Conservation (phyloP, 2,797 vertebrate genomes). For the Odontamblyopus lacepedii region DNA sequence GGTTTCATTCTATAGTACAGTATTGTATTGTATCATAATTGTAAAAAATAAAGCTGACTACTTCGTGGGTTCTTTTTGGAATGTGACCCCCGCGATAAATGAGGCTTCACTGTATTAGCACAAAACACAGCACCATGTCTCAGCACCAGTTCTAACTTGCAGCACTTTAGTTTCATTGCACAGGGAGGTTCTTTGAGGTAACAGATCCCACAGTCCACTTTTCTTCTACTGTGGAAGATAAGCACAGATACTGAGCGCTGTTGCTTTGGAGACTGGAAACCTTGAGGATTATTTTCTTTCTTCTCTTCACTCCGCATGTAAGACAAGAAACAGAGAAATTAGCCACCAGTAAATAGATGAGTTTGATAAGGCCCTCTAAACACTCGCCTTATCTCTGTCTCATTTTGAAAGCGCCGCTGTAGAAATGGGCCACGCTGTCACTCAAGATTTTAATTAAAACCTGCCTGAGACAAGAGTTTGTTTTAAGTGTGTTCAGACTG, state of each 20-base stretch:
- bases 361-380: slow-evolving; percentile 70
- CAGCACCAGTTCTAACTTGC: neutral
- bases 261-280: slow-evolving; percentile 59
- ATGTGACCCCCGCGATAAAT: no score
- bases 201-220: neutral
- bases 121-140: neutral
- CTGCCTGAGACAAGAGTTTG: slow-evolving; percentile 24
- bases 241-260: slow-evolving; percentile 21
- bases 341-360: slow-evolving; percentile 73
- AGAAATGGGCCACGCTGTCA: slow-evolving; percentile 73
- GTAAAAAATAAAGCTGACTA: no score
- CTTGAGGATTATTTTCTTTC: slow-evolving; percentile 53
- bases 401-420: slow-evolving; percentile 70
- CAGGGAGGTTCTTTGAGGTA: slow-evolving; percentile 11
- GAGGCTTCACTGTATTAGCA: neutral
- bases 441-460: slow-evolving; percentile 78
- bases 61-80: no score
- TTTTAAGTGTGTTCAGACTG: slow-evolving; percentile 10
- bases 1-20: no score
- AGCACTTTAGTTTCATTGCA: neutral
- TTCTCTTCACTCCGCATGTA: slow-evolving; percentile 48
- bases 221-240: slow-evolving; percentile 6
- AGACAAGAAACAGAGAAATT: slow-evolving; percentile 62
- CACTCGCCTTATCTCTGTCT: slow-evolving; percentile 72
- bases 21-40: no score